These are phyloP conservation scores for Hemithea aestivaria DNA, from an alignment of 2,888 invertebrate genomes.

Conservation along the genomic window DNA sequence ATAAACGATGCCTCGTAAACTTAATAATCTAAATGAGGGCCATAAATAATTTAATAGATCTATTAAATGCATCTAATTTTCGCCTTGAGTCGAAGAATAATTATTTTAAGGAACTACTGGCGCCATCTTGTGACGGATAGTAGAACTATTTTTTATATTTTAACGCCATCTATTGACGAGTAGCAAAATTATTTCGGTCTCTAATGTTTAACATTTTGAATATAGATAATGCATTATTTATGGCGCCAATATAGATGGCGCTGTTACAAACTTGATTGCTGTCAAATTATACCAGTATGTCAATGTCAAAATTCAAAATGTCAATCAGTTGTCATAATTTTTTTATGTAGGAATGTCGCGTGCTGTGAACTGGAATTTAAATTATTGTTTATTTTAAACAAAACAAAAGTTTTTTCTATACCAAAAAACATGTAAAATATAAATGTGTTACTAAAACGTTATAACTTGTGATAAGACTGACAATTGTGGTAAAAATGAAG, in stretches of 20 bases:
- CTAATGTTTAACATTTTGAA: too few species aligned
- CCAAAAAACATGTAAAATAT: conserved; percentile 31
- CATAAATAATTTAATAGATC: conserved; percentile 22
- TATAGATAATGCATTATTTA: too few species aligned
- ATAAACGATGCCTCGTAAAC: conserved; percentile 36
- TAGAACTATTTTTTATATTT: too few species aligned
- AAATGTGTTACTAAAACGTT: conserved; percentile 14
- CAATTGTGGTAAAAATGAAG: conserved; percentile 79
- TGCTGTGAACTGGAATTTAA: conserved; percentile 1
- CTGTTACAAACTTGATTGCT: neutral
- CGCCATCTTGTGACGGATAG: conserved; percentile 14
- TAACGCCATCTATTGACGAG: too few species aligned
- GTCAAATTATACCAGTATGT: too few species aligned
- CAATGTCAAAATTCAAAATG: too few species aligned
- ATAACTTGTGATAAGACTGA: conserved; percentile 19
- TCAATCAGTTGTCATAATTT: too few species aligned
- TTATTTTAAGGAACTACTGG: neutral
- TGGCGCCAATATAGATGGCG: conserved; percentile 7
- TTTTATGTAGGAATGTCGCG: conserved; percentile 1
- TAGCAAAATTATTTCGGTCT: conserved; percentile 12
- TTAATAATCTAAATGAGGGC: conserved; percentile 17
- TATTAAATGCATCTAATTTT: conserved; percentile 3
- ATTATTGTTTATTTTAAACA: conserved; percentile 24
- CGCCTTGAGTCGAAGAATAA: too few species aligned
- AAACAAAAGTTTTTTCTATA: conserved; percentile 17